Percentiles rank a stretch among this genome's conserved stretches.
Evolutionary conservation across 2,888 invertebrate species (phyloP).

Genomic region (Baccha elongata): DNA sequence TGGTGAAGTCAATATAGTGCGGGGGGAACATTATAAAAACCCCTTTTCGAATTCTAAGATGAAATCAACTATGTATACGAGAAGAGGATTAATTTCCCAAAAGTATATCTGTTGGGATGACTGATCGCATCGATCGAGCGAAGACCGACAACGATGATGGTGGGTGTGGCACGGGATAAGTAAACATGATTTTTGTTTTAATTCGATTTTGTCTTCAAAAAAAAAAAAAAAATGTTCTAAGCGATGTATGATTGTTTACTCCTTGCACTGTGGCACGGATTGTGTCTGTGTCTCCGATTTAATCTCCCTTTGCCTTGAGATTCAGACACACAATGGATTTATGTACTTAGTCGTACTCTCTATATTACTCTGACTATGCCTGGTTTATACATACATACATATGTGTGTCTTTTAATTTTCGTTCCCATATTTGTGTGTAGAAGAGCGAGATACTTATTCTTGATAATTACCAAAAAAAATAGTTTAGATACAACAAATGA

Average conservation of each 20-base stretch:
- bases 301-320: slow-evolving; percentile 57
- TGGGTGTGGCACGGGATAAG: slow-evolving; percentile 73
- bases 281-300: slow-evolving; percentile 65
- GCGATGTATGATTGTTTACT: slow-evolving; percentile 34
- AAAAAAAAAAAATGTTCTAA: slow-evolving; percentile 41
- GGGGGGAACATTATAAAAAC: slow-evolving; percentile 6
- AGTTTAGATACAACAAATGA: slow-evolving; percentile 68
- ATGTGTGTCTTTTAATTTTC: slow-evolving; percentile 39
- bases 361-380: slow-evolving; percentile 1
- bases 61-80: slow-evolving; percentile 7
- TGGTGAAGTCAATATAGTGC: background rate
- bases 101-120: slow-evolving; percentile 65
- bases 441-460: slow-evolving; percentile 57
- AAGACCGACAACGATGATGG: slow-evolving; percentile 34
- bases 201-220: slow-evolving; percentile 54
- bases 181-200: slow-evolving; percentile 73
- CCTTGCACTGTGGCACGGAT: slow-evolving; percentile 43
- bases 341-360: slow-evolving; percentile 58
- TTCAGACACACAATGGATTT: slow-evolving; percentile 53
- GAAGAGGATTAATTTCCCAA: slow-evolving; percentile 69
- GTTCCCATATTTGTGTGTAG: slow-evolving; percentile 51
- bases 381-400: background rate
- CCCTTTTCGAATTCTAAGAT: slow-evolving; percentile 28
- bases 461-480: slow-evolving; percentile 69
- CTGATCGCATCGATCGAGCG: slow-evolving; percentile 71